phyloP scores from a whole-genome alignment of 2,113 vertebrate species.

The Sula dactylatra region DNA sequence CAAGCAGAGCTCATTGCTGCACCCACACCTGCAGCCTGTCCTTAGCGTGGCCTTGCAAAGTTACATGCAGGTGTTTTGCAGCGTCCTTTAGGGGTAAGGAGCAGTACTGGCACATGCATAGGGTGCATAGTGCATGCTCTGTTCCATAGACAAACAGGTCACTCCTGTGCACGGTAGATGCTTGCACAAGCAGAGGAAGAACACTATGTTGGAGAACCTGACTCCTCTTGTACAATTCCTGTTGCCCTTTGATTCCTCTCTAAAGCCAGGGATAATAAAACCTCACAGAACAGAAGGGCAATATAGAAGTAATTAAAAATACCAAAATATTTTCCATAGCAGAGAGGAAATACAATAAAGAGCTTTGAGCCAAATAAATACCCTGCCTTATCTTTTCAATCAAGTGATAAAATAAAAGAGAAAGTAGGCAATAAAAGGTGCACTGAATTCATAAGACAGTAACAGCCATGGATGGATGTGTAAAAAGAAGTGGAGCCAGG shows the following conservation, averaged over 20 bases:
- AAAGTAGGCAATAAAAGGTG: not conserved
- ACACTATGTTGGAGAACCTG: not conserved
- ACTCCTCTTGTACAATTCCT: not conserved
- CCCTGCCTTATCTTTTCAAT: not conserved
- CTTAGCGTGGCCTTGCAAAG: not conserved
- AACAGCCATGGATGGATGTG: not conserved
- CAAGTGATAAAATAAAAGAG: not conserved
- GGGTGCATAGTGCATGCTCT: not conserved
- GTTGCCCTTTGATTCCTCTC: not conserved
- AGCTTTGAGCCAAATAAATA: not conserved
- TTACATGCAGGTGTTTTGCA: not conserved
- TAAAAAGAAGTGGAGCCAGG: not conserved
- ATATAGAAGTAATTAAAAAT: not conserved
- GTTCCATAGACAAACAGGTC: not conserved
- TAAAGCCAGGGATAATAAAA: not conserved
- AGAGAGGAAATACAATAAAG: not conserved
- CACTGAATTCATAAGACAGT: not conserved
- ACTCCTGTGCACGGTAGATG: rapidly evolving
- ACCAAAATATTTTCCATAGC: not conserved
- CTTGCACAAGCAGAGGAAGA: not conserved
- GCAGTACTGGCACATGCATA: rapidly evolving
- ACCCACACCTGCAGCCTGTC: not conserved
- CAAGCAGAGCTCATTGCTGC: not conserved
- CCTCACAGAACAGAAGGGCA: not conserved
- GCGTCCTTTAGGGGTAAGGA: not conserved